A percentile compares a stretch with the other conserved stretches of the same genome.
These are phyloP conservation scores for Lerema accius DNA, from an alignment of 1,140 invertebrate genomes.

Conservation along the genomic window DNA sequence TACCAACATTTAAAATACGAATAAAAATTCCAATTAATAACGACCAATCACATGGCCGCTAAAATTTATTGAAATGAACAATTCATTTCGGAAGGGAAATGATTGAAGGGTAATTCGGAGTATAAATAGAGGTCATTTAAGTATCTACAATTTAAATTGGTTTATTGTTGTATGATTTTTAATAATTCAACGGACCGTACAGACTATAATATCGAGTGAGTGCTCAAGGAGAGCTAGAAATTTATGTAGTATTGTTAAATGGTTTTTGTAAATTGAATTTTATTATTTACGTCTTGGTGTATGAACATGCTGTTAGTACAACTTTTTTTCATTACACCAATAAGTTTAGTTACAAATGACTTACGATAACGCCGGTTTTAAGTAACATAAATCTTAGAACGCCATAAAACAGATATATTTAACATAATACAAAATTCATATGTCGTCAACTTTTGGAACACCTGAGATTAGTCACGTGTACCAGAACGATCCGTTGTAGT, in stretches of 20 bases:
- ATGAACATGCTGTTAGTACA: too few species aligned
- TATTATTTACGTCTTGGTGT: too few species aligned
- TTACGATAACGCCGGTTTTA: too few species aligned
- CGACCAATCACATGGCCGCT: neutral
- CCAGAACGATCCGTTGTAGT: too few species aligned
- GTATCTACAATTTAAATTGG: neutral
- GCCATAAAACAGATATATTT: too few species aligned
- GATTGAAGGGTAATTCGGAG: conserved; percentile 10
- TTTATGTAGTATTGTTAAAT: neutral
- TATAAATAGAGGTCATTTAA: conserved; percentile 1
- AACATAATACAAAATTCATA: too few species aligned
- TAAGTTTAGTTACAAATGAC: too few species aligned
- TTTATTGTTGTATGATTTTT: neutral
- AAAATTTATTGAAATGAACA: neutral
- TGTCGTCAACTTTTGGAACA: too few species aligned
- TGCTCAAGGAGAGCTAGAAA: neutral
- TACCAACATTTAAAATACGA: neutral
- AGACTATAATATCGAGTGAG: too few species aligned
- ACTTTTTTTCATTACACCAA: too few species aligned
- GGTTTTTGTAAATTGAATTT: neutral
- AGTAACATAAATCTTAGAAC: too few species aligned
- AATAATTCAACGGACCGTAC: neutral
- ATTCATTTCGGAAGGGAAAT: conserved; percentile 9
- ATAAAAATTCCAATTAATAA: conserved; percentile 9
- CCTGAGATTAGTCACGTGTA: too few species aligned